Evolutionary conservation across 2,113 vertebrate genomes (phyloP), one percentile per base, ranked within the genome.

Genomic region (Solea solea): DNA sequence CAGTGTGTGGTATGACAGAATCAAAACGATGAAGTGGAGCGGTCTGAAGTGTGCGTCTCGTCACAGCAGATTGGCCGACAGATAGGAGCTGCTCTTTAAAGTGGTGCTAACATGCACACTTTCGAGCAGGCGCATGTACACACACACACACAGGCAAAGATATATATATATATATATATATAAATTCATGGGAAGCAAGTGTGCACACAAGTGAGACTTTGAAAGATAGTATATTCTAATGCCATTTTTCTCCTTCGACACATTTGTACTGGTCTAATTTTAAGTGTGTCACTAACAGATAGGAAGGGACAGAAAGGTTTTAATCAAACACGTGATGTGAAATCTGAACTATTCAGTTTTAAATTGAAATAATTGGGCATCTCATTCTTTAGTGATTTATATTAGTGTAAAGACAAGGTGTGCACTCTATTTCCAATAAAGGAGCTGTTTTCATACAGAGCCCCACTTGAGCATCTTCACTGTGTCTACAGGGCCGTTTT

Each of bases 1-100:
- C 90, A 91, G 85, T 86, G 92, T 93, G 93, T 85, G 90, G 89
- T 92, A 89, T 92, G 91, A 93, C 92, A 94, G 90, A 92, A 93
- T 92, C 90, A 91, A 85, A 90, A 92, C 87, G 90, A 86, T 87
- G 90, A 91, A 88, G 90, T 91, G 87, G 89, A 86, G 81, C 84
- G 69, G 88, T 80, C 90, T 89, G 87, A 90, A 92, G 88, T 90
- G 90, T 71, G 80, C 73, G 86, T 88, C 84, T 89, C 86, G 84
- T 90, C 89, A 83, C 85, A 81, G 86, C 83, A 91, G 92, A 93
- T 92, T 83, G 82, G 75, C 81, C 78, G 69, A 80, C 80, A 90
- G 90, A 94, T 94, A 92, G 86, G 84, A 70, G 55, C 84, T 73
- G 83, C 86, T 88, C 88, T 93, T 91, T 90, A 90, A 91, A 88